phyloP scores from a whole-genome alignment of 1,140 invertebrate genomes.

The Antheraea mylitta region DNA sequence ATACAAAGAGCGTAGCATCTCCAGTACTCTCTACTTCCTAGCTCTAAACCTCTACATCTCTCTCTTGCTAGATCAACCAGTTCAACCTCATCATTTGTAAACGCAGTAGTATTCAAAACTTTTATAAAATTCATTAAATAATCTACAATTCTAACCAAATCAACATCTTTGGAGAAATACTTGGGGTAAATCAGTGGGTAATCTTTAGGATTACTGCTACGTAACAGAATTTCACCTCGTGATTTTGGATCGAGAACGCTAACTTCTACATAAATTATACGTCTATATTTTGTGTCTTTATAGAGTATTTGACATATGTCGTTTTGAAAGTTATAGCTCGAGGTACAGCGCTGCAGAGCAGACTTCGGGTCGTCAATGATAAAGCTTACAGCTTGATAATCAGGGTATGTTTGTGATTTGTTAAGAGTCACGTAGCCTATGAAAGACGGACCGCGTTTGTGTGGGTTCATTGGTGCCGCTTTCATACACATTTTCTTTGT shows the following conservation, averaged over 20 bases:
- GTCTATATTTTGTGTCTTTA: background rate
- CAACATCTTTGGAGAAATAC: background rate
- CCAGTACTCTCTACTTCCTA: constrained; percentile 11
- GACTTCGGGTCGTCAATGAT: background rate
- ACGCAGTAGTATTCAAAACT: background rate
- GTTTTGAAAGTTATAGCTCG: constrained; percentile 1
- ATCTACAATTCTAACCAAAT: constrained; percentile 6
- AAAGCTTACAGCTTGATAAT: constrained; percentile 2
- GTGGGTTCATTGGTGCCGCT: background rate
- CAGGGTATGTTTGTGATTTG: constrained; percentile 6
- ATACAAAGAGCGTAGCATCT: constrained; percentile 8
- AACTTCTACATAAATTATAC: background rate
- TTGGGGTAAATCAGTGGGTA: background rate
- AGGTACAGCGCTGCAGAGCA: background rate
- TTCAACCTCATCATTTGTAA: background rate
- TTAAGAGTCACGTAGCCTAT: constrained; percentile 6
- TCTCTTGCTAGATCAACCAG: background rate
- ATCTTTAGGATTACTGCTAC: background rate
- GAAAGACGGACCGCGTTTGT: background rate
- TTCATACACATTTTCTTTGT: background rate
- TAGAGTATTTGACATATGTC: constrained; percentile 10
- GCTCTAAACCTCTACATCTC: background rate
- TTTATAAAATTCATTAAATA: constrained; percentile 2
- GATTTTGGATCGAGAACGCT: background rate
- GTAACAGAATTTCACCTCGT: background rate